Base-by-base conservation (phyloP, 1,140 invertebrate genomes). In the Drosophila obscura region DNA sequence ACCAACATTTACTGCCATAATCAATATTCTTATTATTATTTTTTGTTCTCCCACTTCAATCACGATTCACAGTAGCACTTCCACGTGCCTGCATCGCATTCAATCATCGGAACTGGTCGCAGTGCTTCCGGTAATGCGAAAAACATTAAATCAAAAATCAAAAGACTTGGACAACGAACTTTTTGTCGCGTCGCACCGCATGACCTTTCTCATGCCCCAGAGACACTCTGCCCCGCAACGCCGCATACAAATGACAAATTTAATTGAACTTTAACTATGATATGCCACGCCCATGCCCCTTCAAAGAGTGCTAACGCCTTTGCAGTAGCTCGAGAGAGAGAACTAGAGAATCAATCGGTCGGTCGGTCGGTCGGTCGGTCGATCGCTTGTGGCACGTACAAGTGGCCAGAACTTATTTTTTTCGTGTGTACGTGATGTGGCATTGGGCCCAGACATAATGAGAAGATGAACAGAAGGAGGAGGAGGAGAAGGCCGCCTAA, bases 131-230 rank as follows among this genome's bases (percentile, higher is more conserved):
- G 79, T 51, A 66, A 67, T 63, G 74, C 63, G 60, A 64, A 60
- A n/a, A 44, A 15, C 28, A 31, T 31, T 31, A 41, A 68, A 50
- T 57, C 43, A 56, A 51, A 59, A 77, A 79, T 73, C 83, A 71
- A 87, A 87, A 83, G 83, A 87, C 76, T 87, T 88, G 79, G 61
- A 76, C 79, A 88, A 71, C 83, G 62, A 87, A 87, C 83, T 88
- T 71, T 75, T 43, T 56, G 48, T 35, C 46, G 49, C 64, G 9
- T 73, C 19, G 45, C 50, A 43, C 52, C 48, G 19, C 56, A 51
- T 68, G 78, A 82, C 82, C 78, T 85, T 67, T 87, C 62, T 50
- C 64, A 58, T 50, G 62, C 60, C 16, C 35, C 41, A 19, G 16
- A 22, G 28, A 50, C 41, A 31, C 35, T 1, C 24, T 60, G 45